A percentile compares a stretch with the other conserved stretches of the same genome.
Evolutionary conservation across 2,888 invertebrate species (phyloP).

Genomic region (Arrhopalites spinosus): DNA sequence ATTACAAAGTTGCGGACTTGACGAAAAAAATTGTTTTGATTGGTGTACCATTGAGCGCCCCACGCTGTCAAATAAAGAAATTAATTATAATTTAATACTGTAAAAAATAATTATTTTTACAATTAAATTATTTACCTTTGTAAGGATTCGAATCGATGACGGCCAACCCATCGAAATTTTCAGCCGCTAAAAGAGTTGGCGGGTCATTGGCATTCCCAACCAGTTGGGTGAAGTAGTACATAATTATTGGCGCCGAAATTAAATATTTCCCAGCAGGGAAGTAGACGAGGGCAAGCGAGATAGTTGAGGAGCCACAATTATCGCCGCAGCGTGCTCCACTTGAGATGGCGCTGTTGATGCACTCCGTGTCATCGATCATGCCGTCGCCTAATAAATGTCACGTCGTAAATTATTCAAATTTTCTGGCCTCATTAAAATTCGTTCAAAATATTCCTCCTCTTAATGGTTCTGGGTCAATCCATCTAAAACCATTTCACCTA

Average conservation of each 20-base stretch:
- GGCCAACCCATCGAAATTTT: slow-evolving; percentile 44
- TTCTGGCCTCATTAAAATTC: too few relatives aligned
- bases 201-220: slow-evolving; percentile 49
- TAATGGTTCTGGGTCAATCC: too few relatives aligned
- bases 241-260: slow-evolving; percentile 48
- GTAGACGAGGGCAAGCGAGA: slow-evolving; percentile 46
- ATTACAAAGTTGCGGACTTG: slow-evolving; percentile 50
- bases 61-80: too few relatives aligned
- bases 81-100: too few relatives aligned
- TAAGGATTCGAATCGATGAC: slow-evolving; percentile 50
- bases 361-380: slow-evolving; percentile 47
- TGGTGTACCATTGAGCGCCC: slow-evolving; percentile 45
- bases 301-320: slow-evolving; percentile 48
- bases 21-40: slow-evolving; percentile 53
- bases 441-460: too few relatives aligned
- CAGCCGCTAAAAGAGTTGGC: slow-evolving; percentile 45
- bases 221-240: slow-evolving; percentile 52
- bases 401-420: too few relatives aligned
- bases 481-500: too few relatives aligned
- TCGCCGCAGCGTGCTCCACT: slow-evolving; percentile 48
- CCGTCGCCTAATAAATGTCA: slow-evolving; percentile 44
- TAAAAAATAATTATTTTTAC: too few relatives aligned
- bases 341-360: slow-evolving; percentile 50
- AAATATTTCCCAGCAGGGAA: slow-evolving; percentile 49
- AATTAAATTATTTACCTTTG: too few relatives aligned